phyloP scores from a whole-genome alignment of 2,113 vertebrate genomes.

The Anoura caudifer region DNA sequence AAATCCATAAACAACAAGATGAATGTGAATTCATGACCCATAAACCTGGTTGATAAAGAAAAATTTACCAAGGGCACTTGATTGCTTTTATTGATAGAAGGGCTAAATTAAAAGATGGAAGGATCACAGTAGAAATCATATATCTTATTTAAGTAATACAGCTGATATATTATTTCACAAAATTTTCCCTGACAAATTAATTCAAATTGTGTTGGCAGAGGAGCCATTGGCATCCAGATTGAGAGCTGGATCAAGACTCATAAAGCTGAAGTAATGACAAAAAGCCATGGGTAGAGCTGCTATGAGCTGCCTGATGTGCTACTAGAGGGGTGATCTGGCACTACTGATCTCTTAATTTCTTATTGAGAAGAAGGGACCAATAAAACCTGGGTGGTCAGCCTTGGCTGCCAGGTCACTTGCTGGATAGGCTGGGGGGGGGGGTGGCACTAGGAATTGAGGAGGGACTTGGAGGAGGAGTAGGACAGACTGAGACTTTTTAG shows the following conservation, averaged over 20 bases:
- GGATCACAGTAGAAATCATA: constrained; percentile 54
- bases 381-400: background rate
- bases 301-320: background rate
- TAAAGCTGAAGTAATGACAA: constrained; percentile 48
- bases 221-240: constrained; percentile 43
- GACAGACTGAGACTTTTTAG: background rate
- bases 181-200: constrained; percentile 76
- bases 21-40: constrained; percentile 48
- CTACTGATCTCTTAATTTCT: background rate
- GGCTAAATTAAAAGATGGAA: constrained; percentile 71
- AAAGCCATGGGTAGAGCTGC: background rate
- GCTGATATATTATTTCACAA: constrained; percentile 70
- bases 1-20: constrained; percentile 72
- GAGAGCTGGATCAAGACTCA: constrained; percentile 45
- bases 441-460: background rate
- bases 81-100: constrained; percentile 76
- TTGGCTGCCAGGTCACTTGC: background rate
- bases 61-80: constrained; percentile 66
- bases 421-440: background rate
- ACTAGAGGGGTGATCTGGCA: background rate
- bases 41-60: constrained; percentile 75
- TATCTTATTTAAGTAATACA: constrained; percentile 69
- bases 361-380: background rate
- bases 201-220: constrained; percentile 66
- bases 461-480: background rate